Evolutionary conservation across 1,140 invertebrate species (phyloP), one percentile per base, ranked within the genome.

Genomic region (Uloborus diversus): DNA sequence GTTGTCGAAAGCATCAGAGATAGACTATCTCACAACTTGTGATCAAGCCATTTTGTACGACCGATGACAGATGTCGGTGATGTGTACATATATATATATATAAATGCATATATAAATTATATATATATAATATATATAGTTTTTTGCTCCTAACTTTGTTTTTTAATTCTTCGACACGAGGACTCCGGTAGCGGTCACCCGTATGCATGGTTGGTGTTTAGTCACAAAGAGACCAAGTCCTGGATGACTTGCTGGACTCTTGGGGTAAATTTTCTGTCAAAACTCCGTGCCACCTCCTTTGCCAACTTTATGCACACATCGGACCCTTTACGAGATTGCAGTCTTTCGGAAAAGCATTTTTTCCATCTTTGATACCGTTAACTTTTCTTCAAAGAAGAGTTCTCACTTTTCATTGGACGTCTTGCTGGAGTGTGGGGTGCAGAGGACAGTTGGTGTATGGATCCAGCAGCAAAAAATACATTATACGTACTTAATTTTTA

Each of bases 11-110:
- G 13, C n/a, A 30, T 13, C 13, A 30, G 1, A 13, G 25, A 23
- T 23, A 27, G 30, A 59, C 56, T 62, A 30, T 35, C 30, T 62
- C 49, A 25, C 57, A 37, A 17, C 57, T 73, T 73, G 70, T 73
- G 70, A 73, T 73, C 70, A 73, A 73, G 70, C 70, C 70, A 73
- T 73, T 73, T 73, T 73, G 57, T 73, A 73, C 62, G 51, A 73
- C 33, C 35, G 28, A 32, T 56, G 49, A 68, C n/a, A 13, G 37
- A 42, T 64, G 33, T 35, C 61, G 1, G 42, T 35, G 33, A 35
- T 25, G 61, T 64, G 37, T 56, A n/a, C 56, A 23, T 56, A 51
- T 69, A 30, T 56, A 56, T 35, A 56, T 56, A 35, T 33, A 23
- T 53, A 53, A n/a, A 32, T 49, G 37, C 23, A 62, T 51, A 73